Evolutionary conservation across 2,113 vertebrate genomes (phyloP).

Genomic region (Bubo bubo): DNA sequence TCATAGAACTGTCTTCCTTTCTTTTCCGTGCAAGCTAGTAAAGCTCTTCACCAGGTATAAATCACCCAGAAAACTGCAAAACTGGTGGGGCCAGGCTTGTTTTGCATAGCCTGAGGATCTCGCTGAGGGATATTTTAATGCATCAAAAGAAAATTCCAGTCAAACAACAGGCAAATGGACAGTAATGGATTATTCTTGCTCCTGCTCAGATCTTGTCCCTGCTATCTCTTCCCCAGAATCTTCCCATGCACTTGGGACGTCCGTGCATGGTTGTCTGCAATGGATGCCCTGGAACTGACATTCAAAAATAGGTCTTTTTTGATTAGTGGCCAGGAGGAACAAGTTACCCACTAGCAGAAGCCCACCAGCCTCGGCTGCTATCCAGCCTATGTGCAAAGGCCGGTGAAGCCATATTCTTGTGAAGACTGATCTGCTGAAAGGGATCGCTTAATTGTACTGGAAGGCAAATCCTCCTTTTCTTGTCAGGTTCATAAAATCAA

Average conservation of each 20-base stretch:
- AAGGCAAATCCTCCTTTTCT: not conserved
- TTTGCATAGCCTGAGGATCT: not conserved
- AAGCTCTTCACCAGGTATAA: not conserved
- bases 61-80: not conserved
- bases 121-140: not conserved
- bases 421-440: not conserved
- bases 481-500: not conserved
- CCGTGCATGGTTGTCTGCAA: not conserved
- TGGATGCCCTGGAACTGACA: not conserved
- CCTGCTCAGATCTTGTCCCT: not conserved
- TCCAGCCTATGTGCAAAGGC: not conserved
- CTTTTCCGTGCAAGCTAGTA: not conserved
- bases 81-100: not conserved
- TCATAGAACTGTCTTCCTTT: not conserved
- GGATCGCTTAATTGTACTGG: not conserved
- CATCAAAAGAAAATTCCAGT: not conserved
- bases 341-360: not conserved
- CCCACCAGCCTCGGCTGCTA: not conserved
- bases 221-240: not conserved
- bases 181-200: not conserved
- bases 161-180: not conserved
- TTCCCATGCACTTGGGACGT: not conserved
- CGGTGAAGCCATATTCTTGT: not conserved
- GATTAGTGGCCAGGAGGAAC: not conserved
- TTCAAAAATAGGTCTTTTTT: not conserved